These are phyloP conservation scores for Papilio machaon DNA, from an alignment of 1,140 invertebrate genomes.

Conservation along the genomic window DNA sequence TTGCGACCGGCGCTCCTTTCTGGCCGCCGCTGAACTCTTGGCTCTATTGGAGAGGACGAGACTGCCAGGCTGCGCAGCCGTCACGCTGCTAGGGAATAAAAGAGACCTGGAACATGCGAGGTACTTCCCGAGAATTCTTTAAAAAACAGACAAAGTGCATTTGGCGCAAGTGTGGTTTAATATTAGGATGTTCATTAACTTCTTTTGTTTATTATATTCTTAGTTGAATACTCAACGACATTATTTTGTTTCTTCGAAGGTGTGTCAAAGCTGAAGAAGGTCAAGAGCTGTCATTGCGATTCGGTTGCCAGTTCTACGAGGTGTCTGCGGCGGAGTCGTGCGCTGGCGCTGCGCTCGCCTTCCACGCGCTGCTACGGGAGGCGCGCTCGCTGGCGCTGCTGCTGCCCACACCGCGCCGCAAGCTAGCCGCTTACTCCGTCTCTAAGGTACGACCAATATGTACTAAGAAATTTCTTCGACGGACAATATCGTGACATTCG, in stretches of 20 bases:
- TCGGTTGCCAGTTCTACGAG: slow-evolving; percentile 93
- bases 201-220: background rate
- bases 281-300: slow-evolving; percentile 89
- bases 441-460: slow-evolving; percentile 83
- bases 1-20: slow-evolving; percentile 89
- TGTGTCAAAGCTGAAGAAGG: slow-evolving; percentile 91
- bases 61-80: slow-evolving; percentile 87
- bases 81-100: slow-evolving; percentile 91
- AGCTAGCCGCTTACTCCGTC: slow-evolving; percentile 89
- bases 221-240: background rate
- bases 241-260: slow-evolving; percentile 72
- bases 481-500: too few species aligned
- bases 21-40: slow-evolving; percentile 86
- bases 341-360: slow-evolving; percentile 89
- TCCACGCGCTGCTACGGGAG: slow-evolving; percentile 89
- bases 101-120: slow-evolving; percentile 90
- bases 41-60: slow-evolving; percentile 87
- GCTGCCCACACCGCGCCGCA: slow-evolving; percentile 86
- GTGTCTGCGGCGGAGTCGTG: slow-evolving; percentile 92
- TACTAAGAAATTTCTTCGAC: background rate
- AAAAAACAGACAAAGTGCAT: background rate
- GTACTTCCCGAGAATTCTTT: slow-evolving; percentile 62
- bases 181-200: background rate
- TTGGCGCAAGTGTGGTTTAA: too few species aligned
- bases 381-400: slow-evolving; percentile 87